Conservation (phyloP, 2,113 vertebrate species). For the Meriones unguiculatus region DNA sequence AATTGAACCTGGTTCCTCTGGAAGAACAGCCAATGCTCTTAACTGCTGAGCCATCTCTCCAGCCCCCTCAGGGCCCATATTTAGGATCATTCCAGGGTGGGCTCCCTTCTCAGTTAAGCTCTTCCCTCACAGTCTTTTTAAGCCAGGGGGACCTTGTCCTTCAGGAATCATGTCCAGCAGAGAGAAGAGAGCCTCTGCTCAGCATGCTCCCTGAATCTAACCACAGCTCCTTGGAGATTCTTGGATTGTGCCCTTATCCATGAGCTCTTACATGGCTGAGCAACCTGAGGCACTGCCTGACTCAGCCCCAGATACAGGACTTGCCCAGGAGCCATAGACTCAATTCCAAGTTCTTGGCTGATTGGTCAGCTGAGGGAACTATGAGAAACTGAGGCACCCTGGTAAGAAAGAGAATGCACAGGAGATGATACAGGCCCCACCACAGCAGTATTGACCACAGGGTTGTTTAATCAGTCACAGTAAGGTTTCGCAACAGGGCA, state of each 20-base stretch:
- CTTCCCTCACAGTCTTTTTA: neutral
- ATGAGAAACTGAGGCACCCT: neutral
- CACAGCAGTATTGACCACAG: neutral
- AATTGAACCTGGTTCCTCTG: no score
- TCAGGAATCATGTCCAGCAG: neutral
- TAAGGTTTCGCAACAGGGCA: neutral
- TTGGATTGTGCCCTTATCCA: neutral
- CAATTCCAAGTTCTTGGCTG: neutral
- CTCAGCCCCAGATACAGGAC: neutral
- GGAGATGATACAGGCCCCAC: neutral
- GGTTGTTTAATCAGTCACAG: neutral
- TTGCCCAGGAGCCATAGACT: neutral
- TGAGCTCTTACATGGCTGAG: neutral
- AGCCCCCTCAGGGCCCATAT: no score
- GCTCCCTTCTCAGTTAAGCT: neutral
- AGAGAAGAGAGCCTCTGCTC: neutral
- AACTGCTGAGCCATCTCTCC: no score
- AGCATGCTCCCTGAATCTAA: neutral
- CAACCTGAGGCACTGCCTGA: neutral
- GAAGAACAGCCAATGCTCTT: no score
- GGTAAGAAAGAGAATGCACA: neutral
- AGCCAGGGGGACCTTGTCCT: neutral
- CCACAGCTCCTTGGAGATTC: neutral
- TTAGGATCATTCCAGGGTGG: neutral
- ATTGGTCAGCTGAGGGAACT: neutral